phyloP scores from a whole-genome alignment of 2,797 vertebrate species.

The Rhadinocentrus ornatus region DNA sequence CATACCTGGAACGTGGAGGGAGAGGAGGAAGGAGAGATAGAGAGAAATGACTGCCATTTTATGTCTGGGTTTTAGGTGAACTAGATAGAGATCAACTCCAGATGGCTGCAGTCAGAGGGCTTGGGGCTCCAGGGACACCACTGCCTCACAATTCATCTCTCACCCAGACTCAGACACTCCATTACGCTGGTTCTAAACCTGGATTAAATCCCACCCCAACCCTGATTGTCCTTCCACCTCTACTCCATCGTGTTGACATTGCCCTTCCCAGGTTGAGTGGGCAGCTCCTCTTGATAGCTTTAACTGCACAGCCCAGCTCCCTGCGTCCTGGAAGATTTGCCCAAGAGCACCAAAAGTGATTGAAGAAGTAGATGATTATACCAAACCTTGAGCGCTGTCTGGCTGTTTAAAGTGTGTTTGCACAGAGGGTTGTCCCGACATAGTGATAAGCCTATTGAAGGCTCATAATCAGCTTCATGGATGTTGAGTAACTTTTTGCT shows the following conservation, averaged over 20 bases:
- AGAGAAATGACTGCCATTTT: slow-evolving; percentile 72
- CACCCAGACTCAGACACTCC: slow-evolving; percentile 70
- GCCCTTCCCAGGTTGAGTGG: slow-evolving; percentile 44
- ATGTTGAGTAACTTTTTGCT: slow-evolving; percentile 65
- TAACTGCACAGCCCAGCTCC: slow-evolving; percentile 26
- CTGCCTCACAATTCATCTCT: slow-evolving; percentile 65
- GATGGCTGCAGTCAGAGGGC: slow-evolving; percentile 76
- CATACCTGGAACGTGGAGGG: slow-evolving; percentile 67
- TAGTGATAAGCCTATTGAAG: slow-evolving; percentile 56
- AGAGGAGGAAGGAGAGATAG: slow-evolving; percentile 27
- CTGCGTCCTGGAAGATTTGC: slow-evolving; percentile 51
- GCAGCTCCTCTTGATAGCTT: slow-evolving; percentile 45
- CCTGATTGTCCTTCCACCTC: slow-evolving; percentile 71
- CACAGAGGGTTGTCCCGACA: slow-evolving; percentile 57
- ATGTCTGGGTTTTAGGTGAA: slow-evolving; percentile 71
- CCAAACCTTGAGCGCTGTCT: slow-evolving; percentile 43
- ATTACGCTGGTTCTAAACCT: slow-evolving; percentile 72
- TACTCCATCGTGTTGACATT: slow-evolving; percentile 64
- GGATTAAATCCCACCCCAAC: slow-evolving; percentile 69
- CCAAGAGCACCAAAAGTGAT: slow-evolving; percentile 38
- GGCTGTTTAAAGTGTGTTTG: slow-evolving; percentile 64
- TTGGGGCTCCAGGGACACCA: slow-evolving; percentile 58
- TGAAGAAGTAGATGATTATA: slow-evolving; percentile 46
- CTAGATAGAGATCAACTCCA: slow-evolving; percentile 76
- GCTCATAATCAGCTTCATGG: slow-evolving; percentile 54